phyloP scores from a whole-genome alignment of 2,113 vertebrate genomes.

The Tetrao urogallus region DNA sequence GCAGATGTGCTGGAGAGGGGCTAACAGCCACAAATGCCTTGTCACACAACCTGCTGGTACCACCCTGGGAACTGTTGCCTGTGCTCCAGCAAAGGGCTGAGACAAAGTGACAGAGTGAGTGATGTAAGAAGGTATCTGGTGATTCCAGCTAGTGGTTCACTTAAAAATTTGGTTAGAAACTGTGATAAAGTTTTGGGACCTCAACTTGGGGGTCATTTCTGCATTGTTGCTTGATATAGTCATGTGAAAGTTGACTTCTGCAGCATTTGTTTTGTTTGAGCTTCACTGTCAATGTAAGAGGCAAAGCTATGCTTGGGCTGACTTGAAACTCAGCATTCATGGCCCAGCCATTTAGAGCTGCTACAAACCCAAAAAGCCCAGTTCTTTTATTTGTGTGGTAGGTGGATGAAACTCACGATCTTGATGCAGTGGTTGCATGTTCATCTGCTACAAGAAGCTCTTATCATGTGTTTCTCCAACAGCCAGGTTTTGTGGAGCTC shows the following conservation, averaged over 20 bases:
- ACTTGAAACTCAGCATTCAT: rapidly evolving
- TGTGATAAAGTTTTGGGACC: background rate
- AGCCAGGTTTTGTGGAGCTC: background rate
- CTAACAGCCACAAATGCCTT: background rate
- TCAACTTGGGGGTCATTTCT: rapidly evolving
- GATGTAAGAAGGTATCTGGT: background rate
- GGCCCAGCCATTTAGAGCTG: background rate
- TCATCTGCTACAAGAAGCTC: background rate
- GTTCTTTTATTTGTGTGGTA: background rate
- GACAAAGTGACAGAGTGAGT: rapidly evolving
- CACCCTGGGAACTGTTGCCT: background rate
- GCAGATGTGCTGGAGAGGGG: background rate
- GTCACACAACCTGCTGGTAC: background rate
- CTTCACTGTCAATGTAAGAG: rapidly evolving
- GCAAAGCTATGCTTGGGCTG: background rate
- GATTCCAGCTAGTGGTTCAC: background rate
- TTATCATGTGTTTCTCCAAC: rapidly evolving
- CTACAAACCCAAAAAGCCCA: background rate
- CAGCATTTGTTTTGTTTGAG: background rate
- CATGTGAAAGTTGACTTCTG: background rate
- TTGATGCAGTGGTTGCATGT: background rate
- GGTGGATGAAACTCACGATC: background rate
- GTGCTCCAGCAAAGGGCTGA: background rate
- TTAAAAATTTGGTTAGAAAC: background rate
- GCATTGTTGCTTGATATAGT: background rate